Evolutionary conservation across 1,140 invertebrate species (phyloP).

Genomic region (Carposina sasakii): DNA sequence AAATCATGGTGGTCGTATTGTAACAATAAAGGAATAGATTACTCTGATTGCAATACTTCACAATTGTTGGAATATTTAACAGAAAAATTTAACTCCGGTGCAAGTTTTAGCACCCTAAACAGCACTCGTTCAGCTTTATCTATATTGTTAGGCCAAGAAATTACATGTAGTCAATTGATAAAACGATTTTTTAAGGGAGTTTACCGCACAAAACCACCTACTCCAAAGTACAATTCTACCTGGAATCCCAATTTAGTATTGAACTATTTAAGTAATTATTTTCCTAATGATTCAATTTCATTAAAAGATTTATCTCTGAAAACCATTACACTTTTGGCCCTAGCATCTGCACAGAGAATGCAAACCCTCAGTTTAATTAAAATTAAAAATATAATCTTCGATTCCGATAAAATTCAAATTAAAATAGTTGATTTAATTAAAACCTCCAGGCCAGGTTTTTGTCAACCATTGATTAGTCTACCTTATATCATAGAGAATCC

Average conservation of each 20-base stretch:
- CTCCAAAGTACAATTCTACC: slow-evolving; percentile 3
- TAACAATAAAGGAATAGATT: not conserved
- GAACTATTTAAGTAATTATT: not conserved
- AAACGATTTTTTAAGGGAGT: slow-evolving; percentile 5
- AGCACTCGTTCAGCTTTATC: not conserved
- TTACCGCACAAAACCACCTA: not conserved
- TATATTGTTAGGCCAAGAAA: not conserved
- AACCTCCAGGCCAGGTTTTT: not conserved
- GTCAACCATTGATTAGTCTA: not conserved
- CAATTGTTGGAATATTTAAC: not conserved
- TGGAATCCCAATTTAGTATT: slow-evolving; percentile 1
- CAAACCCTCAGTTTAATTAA: slow-evolving; percentile 3
- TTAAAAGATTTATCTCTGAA: not conserved
- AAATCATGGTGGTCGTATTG: slow-evolving; percentile 2
- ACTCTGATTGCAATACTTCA: not conserved
- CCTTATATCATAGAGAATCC: not conserved
- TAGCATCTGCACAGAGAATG: slow-evolving; percentile 1
- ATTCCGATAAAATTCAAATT: not conserved
- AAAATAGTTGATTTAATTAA: slow-evolving; percentile 5
- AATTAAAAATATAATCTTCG: not conserved
- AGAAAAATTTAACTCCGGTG: not conserved
- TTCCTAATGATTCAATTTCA: not conserved
- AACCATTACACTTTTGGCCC: not conserved
- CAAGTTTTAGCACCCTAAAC: slow-evolving; percentile 3
- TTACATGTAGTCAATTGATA: not conserved